Evolutionary conservation across 2,797 vertebrate species (phyloP).

Genomic region (Pyrocephalus nanus): DNA sequence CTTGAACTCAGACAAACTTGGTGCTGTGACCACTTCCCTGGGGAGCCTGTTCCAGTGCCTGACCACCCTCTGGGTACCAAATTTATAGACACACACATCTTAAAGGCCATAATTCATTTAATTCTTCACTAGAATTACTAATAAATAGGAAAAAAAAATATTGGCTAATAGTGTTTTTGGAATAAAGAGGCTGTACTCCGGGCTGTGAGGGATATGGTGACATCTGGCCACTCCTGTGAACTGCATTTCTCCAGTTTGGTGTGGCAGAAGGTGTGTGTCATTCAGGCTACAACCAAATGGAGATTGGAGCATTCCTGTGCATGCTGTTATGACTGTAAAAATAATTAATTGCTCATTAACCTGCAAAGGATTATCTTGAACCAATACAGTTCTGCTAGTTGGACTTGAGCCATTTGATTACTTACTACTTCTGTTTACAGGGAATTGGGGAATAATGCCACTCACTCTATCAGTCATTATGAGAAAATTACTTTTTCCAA

Average conservation of each 20-base stretch:
- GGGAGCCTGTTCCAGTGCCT: neutral
- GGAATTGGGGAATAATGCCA: neutral
- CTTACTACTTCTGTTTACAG: neutral
- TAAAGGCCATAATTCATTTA: neutral
- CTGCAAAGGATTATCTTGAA: neutral
- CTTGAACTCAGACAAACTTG: neutral
- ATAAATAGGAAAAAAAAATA: neutral
- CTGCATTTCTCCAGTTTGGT: neutral
- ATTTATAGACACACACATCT: neutral
- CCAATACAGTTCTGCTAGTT: neutral
- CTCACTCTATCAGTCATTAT: neutral
- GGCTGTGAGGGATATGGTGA: neutral
- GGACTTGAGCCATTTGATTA: neutral
- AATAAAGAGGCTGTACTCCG: neutral
- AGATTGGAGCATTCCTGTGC: neutral
- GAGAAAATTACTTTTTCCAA: neutral
- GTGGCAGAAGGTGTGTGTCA: neutral
- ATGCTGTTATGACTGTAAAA: neutral
- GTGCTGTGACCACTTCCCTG: neutral
- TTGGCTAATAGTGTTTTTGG: neutral
- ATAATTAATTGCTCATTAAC: slow-evolving; percentile 37
- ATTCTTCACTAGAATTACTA: neutral
- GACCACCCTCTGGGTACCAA: neutral
- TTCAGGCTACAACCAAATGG: neutral
- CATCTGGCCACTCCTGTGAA: neutral